A percentile compares a stretch with the other conserved stretches of the same genome.
Conservation (phyloP, 2,797 vertebrate species). For the Moxostoma hubbsi region DNA sequence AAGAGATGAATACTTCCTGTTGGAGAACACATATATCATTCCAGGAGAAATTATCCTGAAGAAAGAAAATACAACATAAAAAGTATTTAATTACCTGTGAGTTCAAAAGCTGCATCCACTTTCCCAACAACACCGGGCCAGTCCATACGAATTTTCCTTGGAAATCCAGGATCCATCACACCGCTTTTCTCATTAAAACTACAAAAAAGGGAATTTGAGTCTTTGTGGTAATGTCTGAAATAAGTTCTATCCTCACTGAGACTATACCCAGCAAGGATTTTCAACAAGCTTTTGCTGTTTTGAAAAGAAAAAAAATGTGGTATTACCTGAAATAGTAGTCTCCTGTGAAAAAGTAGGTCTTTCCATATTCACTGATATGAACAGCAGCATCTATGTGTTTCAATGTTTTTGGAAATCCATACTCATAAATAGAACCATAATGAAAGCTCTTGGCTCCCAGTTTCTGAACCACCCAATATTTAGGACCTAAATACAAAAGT, state of each 20-base stretch:
- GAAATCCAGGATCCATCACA: slow-evolving; percentile 70
- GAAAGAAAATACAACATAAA: not conserved
- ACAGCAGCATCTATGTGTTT: slow-evolving; percentile 69
- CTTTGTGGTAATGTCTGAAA: not conserved
- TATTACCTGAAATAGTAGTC: slow-evolving; percentile 72
- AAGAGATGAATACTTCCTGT: slow-evolving; percentile 72
- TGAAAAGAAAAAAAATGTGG: not conserved
- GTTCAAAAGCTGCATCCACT: slow-evolving; percentile 69
- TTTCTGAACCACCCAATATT: slow-evolving; percentile 73
- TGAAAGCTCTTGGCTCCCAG: slow-evolving; percentile 65
- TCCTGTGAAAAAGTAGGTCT: slow-evolving; percentile 71
- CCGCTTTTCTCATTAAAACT: slow-evolving; percentile 68
- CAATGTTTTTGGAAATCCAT: slow-evolving; percentile 66
- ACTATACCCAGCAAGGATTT: not conserved
- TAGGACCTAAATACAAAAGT: slow-evolving; percentile 67
- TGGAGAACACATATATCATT: slow-evolving; percentile 27
- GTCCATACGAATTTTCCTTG: slow-evolving; percentile 63
- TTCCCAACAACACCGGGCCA: slow-evolving; percentile 64
- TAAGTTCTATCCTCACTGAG: too few species aligned
- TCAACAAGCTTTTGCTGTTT: not conserved
- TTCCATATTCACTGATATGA: slow-evolving; percentile 65
- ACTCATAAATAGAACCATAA: slow-evolving; percentile 71
- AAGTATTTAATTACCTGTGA: slow-evolving; percentile 42
- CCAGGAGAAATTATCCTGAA: not conserved
- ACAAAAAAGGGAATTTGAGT: not conserved